Conservation (phyloP, 2,113 vertebrate genomes). For the Microtus richardsoni region DNA sequence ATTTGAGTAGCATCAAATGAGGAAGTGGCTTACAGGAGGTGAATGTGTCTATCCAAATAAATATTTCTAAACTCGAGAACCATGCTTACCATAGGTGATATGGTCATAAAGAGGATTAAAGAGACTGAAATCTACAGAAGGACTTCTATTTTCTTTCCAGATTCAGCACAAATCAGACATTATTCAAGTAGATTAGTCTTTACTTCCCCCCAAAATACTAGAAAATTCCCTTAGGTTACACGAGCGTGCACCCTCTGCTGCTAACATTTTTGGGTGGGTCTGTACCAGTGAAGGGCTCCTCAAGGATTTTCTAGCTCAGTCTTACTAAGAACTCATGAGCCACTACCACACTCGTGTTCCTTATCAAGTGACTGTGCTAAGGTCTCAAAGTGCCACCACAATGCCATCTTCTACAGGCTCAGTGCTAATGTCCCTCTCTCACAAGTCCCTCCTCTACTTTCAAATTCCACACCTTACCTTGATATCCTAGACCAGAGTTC, state of each 20-base stretch:
- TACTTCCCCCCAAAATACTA: not conserved
- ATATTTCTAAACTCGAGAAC: constrained; percentile 26
- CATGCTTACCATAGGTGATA: not conserved
- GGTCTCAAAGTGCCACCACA: not conserved
- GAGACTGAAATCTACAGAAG: not conserved
- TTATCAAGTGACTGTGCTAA: constrained; percentile 8
- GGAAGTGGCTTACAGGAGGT: not conserved
- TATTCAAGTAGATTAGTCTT: not conserved
- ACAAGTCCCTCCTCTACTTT: not conserved
- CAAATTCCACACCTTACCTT: not conserved
- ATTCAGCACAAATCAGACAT: not conserved
- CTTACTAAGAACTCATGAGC: constrained; percentile 8
- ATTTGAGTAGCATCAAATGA: constrained; percentile 5
- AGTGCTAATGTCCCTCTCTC: not conserved
- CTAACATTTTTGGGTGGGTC: not conserved
- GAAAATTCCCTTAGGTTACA: not conserved
- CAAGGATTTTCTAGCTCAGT: not conserved
- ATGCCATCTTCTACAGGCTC: not conserved
- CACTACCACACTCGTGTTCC: not conserved
- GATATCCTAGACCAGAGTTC: constrained; percentile 5
- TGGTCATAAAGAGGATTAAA: not conserved
- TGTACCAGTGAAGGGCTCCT: not conserved
- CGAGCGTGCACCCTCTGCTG: not conserved
- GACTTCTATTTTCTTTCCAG: not conserved
- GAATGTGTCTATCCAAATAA: constrained; percentile 19